phyloP scores from a whole-genome alignment of 2,888 invertebrate species.

The Meloe dianella region DNA sequence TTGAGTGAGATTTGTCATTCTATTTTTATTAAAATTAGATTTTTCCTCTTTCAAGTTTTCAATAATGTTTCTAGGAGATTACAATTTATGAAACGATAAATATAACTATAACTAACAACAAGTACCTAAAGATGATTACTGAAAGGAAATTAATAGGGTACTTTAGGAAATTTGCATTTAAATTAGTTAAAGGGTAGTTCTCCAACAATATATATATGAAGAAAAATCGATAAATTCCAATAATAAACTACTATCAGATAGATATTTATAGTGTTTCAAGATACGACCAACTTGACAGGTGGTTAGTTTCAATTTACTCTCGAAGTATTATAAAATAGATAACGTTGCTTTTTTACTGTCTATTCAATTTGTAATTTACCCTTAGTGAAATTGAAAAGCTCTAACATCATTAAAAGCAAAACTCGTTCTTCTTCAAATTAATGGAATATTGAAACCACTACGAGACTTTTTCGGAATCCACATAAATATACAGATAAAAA shows the following conservation, averaged over 20 bases:
- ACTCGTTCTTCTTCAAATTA: too few species aligned
- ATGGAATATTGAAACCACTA: too few species aligned
- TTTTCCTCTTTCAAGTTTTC: background rate
- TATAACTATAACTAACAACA: background rate
- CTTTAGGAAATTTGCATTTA: conserved; percentile 5
- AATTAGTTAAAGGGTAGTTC: conserved; percentile 1
- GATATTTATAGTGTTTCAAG: background rate
- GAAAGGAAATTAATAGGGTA: background rate
- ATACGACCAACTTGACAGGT: background rate
- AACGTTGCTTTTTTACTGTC: background rate
- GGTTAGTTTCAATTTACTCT: conserved; percentile 6
- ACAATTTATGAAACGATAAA: conserved; percentile 8
- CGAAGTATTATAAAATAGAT: background rate
- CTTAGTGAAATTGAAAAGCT: background rate
- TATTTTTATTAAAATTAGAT: background rate
- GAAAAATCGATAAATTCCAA: conserved; percentile 7
- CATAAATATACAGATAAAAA: too few species aligned
- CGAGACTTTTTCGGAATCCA: too few species aligned
- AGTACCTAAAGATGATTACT: background rate
- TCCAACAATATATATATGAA: background rate
- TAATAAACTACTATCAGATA: background rate
- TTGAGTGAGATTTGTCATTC: too few species aligned
- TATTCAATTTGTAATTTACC: background rate
- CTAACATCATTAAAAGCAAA: too few species aligned
- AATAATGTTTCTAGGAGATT: too few species aligned